phyloP scores from a whole-genome alignment of 2,888 invertebrate species.

The Cancer borealis region DNA sequence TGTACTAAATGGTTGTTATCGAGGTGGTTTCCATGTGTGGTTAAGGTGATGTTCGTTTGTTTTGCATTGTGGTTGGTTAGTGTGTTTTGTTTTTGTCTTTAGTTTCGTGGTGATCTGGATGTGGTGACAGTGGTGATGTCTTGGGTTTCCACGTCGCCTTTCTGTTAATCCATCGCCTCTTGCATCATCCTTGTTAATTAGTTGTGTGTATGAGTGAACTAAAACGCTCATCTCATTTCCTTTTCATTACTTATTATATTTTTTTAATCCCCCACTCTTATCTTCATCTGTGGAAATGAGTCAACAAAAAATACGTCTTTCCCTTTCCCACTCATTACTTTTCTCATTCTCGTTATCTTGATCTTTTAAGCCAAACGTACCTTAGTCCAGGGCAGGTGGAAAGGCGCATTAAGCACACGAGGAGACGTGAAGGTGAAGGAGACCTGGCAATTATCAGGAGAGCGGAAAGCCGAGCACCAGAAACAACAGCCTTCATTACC shows the following conservation, averaged over 20 bases:
- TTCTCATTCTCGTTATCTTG: conserved; percentile 21
- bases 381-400: neutral
- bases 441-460: conserved; percentile 13
- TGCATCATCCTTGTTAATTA: neutral
- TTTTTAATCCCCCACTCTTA: neutral
- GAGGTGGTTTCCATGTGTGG: too few species aligned
- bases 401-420: conserved; percentile 15
- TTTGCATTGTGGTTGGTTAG: too few species aligned
- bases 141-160: neutral
- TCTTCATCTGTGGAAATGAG: neutral
- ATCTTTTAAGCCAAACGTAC: conserved; percentile 1
- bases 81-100: too few species aligned
- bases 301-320: conserved; percentile 3
- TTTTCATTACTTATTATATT: neutral
- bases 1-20: too few species aligned
- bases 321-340: neutral
- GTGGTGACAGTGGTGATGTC: neutral
- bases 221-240: conserved; percentile 32
- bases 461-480: conserved; percentile 4
- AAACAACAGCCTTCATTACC: conserved; percentile 26
- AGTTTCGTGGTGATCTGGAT: neutral
- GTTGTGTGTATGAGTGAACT: conserved; percentile 3
- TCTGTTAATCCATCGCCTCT: neutral
- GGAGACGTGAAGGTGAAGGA: conserved; percentile 32
- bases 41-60: too few species aligned